These are phyloP conservation scores for Lithophane semibrunnea DNA, from an alignment of 2,888 invertebrate species.

Conservation along the genomic window DNA sequence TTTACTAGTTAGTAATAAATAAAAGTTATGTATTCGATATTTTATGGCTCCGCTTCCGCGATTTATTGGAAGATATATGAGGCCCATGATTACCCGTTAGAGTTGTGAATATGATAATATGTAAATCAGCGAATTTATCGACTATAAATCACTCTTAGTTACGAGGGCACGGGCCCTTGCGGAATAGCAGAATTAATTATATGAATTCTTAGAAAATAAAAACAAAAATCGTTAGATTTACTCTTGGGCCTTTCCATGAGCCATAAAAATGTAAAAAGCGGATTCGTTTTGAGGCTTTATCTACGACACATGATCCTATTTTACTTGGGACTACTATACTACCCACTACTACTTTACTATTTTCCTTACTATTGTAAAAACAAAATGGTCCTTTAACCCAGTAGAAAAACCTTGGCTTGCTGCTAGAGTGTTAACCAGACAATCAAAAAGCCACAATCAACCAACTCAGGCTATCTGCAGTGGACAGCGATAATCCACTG, in stretches of 20 bases:
- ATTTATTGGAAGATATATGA: conserved; percentile 12
- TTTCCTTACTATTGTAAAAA: background rate
- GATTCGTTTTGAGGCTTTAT: background rate
- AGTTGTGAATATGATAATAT: conserved; percentile 30
- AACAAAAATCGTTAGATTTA: background rate
- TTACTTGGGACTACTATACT: background rate
- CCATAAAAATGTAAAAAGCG: too few species aligned
- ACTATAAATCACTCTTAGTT: conserved; percentile 29
- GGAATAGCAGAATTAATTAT: conserved; percentile 25
- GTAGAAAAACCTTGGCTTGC: background rate
- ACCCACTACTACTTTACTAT: too few species aligned
- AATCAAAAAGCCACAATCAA: too few species aligned
- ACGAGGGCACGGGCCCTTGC: conserved; percentile 18
- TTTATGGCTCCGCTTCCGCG: conserved; percentile 22
- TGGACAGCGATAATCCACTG: too few species aligned
- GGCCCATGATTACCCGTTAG: background rate
- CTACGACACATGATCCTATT: background rate
- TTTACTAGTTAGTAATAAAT: conserved; percentile 1
- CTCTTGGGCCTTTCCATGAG: background rate
- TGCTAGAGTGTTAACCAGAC: too few species aligned
- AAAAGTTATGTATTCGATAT: conserved; percentile 31
- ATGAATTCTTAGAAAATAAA: background rate
- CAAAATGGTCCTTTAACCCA: background rate
- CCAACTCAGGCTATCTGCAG: too few species aligned
- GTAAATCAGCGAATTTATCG: conserved; percentile 18